Percentiles rank a stretch among this genome's conserved stretches.
phyloP scores from a whole-genome alignment of 2,113 vertebrate genomes.

The Zosterops hypoxanthus region DNA sequence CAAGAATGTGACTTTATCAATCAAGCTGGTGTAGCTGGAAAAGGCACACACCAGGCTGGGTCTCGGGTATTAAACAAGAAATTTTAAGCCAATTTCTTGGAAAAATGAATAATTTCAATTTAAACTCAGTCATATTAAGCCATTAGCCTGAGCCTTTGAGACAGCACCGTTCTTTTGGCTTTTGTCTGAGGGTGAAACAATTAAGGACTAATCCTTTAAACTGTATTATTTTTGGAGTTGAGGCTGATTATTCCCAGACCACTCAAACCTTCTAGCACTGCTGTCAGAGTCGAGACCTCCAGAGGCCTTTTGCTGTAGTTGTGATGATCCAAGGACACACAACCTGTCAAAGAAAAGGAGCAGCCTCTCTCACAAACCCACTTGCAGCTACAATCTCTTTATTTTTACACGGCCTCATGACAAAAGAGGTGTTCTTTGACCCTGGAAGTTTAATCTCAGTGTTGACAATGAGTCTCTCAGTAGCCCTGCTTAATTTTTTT shows the following conservation, averaged over 20 bases:
- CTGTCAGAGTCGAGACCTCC: background rate
- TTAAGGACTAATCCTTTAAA: conserved; percentile 15
- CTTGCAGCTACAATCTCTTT: background rate
- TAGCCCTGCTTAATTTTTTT: background rate
- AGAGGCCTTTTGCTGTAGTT: background rate
- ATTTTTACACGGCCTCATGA: background rate
- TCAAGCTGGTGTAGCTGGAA: background rate
- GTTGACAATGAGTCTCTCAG: background rate
- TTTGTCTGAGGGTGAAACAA: background rate
- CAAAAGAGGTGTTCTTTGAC: background rate
- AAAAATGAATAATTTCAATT: background rate
- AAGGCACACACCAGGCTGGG: background rate
- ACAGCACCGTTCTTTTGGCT: background rate
- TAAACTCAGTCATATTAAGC: background rate
- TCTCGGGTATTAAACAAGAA: background rate
- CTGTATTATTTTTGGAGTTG: conserved; percentile 11
- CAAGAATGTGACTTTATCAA: background rate
- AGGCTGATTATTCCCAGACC: conserved; percentile 7
- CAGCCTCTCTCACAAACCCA: background rate
- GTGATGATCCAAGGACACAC: background rate
- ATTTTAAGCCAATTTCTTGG: background rate
- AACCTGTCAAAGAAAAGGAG: background rate
- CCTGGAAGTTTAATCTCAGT: background rate
- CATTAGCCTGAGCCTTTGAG: background rate
- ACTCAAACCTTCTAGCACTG: background rate